Evolutionary conservation across 2,113 vertebrate species (phyloP), one percentile per base, ranked within the genome.

Genomic region (Leptobrachium ailaonicum): DNA sequence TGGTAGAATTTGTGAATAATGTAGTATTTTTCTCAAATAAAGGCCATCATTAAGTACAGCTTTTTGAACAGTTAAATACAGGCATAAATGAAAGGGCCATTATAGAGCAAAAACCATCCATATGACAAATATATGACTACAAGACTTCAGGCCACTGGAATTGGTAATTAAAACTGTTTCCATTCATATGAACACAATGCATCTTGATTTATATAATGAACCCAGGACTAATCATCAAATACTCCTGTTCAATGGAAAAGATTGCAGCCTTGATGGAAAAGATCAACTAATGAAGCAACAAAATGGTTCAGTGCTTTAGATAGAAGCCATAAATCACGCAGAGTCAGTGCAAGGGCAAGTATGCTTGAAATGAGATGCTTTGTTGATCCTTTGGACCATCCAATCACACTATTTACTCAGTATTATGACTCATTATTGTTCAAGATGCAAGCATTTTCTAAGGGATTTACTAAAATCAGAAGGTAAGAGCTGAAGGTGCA

Each of bases 221-320:
- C 10, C 9, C 45, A 47, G 47, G 20, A 12, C 10, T 71, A 53
- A 50, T 50, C 47, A 50, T 53, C 47, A 71, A 71, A 71, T 54
- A 20, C 69, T 53, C 14, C 14, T 53, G 40, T 71, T 40, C 69
- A 54, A 12, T 13, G 50, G 12, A 4, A 58, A 58, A 42, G 14
- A 8, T 32, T 71, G 56, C 32, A 73, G 53, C 53, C n/a, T 41
- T 4, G 50, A 56, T 40, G 11, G 47, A 71, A 71, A 58, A 73
- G 42, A 54, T 40, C 32, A 58, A 58, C 71, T 54, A 73, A 73
- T 73, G 45, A 20, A 41, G 71, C 71, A 58, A 9, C 56, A 73
- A 73, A 72, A 72, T 73, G 12, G 53, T 41, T 56, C 41, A 73
- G 10, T 73, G 71, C 32, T 40, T 73, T 54, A 42, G 53, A 58